Conservation (phyloP, 2,797 vertebrate genomes). For the Macropodus opercularis region DNA sequence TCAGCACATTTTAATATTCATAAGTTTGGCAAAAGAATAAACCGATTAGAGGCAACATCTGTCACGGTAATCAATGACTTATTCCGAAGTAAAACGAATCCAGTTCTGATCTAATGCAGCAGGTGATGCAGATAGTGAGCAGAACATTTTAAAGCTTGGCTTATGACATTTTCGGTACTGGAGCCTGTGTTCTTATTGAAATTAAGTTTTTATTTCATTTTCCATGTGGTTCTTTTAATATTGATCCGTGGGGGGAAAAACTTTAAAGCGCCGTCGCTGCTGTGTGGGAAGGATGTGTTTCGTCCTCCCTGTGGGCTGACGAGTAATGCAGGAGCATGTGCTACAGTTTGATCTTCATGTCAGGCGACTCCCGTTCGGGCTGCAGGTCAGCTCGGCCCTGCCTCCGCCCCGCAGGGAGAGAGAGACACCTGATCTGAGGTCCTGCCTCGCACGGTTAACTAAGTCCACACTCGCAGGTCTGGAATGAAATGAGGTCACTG, state of each 20-base stretch:
- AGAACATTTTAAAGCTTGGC: no score
- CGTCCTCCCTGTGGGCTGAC: constrained; percentile 33
- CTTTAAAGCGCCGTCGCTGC: background rate
- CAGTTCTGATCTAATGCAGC: constrained; percentile 15
- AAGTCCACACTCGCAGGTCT: constrained; percentile 39
- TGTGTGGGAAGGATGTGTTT: constrained; percentile 45
- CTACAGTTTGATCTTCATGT: constrained; percentile 67
- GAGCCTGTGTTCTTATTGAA: no score
- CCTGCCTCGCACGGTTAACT: constrained; percentile 67
- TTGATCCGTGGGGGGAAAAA: no score
- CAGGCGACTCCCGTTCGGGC: constrained; percentile 58
- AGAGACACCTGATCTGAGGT: constrained; percentile 68
- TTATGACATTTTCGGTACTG: no score
- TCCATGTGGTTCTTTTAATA: no score
- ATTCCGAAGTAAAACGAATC: constrained; percentile 1
- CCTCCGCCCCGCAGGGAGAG: constrained; percentile 48
- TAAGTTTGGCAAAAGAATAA: constrained; percentile 22
- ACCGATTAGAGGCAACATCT: constrained; percentile 22
- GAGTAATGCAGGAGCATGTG: constrained; percentile 50
- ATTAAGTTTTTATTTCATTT: no score
- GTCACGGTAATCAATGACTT: constrained; percentile 1
- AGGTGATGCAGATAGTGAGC: constrained; percentile 34
- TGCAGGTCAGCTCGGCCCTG: constrained; percentile 56
- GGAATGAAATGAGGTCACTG: constrained; percentile 9
- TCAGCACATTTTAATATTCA: constrained; percentile 47